These are phyloP conservation scores for Dryococelus australis DNA, from an alignment of 2,888 invertebrate genomes.

Conservation along the genomic window DNA sequence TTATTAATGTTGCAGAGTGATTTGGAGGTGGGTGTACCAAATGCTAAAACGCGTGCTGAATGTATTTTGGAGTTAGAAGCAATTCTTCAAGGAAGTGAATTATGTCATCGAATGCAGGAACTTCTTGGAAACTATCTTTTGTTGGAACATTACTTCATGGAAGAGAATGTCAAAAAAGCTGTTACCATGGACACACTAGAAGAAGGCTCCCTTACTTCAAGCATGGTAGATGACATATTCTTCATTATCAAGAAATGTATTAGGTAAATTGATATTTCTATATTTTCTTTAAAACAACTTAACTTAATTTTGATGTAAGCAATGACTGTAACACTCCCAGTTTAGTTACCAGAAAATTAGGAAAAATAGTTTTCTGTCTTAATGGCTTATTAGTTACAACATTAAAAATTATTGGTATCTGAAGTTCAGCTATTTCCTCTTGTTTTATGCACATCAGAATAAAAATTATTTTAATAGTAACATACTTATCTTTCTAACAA, in stretches of 20 bases:
- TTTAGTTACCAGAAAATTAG: too few species aligned
- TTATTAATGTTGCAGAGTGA: conserved; percentile 62
- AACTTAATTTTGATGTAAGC: too few species aligned
- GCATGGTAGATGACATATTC: conserved; percentile 97
- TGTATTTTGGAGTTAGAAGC: conserved; percentile 66
- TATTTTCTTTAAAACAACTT: not conserved
- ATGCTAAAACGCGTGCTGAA: conserved; percentile 45
- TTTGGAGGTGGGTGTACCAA: conserved; percentile 65
- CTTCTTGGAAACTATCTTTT: conserved; percentile 87
- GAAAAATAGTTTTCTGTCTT: too few species aligned
- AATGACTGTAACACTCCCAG: too few species aligned
- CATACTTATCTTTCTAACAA: too few species aligned
- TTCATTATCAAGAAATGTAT: conserved; percentile 96
- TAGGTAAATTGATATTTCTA: conserved; percentile 62
- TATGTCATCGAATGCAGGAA: conserved; percentile 81
- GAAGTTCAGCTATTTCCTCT: too few species aligned
- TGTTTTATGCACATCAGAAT: too few species aligned
- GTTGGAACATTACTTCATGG: conserved; percentile 94
- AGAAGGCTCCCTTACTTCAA: conserved; percentile 79
- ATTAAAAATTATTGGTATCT: too few species aligned
- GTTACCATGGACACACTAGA: conserved; percentile 79
- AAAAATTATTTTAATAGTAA: too few species aligned
- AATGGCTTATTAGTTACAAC: too few species aligned
- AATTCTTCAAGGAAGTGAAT: conserved; percentile 73
- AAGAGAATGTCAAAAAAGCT: conserved; percentile 93